Percentiles rank a stretch among this genome's conserved stretches.
phyloP scores from a whole-genome alignment of 2,888 invertebrate species.

The Fissipunctia ypsillon region DNA sequence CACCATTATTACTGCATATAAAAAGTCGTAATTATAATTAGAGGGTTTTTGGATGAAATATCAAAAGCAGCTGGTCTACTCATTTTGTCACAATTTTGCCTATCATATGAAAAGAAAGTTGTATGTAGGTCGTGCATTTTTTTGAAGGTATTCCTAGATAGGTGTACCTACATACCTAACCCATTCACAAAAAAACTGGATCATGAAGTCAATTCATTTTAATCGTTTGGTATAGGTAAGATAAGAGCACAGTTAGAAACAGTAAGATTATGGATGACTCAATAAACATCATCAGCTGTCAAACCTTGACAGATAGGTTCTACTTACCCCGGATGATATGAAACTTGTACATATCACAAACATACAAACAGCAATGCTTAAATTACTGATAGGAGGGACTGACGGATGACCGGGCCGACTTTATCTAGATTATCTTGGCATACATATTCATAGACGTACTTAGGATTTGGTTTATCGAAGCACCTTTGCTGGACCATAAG shows the following conservation, averaged over 20 bases:
- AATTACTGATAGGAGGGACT: constrained; percentile 34
- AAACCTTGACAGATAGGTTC: constrained; percentile 18
- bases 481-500: neutral
- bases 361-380: constrained; percentile 42
- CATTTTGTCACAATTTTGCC: neutral
- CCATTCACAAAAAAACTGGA: neutral
- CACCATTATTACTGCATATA: neutral
- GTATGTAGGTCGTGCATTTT: neutral
- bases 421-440: constrained; percentile 47
- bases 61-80: neutral
- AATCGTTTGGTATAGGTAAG: neutral
- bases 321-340: constrained; percentile 10
- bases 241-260: neutral
- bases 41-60: neutral
- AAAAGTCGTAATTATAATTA: neutral
- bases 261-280: neutral
- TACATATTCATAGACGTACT: constrained; percentile 55
- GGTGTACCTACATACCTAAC: too few relatives aligned
- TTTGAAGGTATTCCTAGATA: neutral
- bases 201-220: neutral
- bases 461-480: constrained; percentile 28
- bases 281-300: neutral
- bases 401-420: constrained; percentile 36
- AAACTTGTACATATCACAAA: constrained; percentile 21
- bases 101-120: neutral